Conservation (phyloP, 2,113 vertebrate species). For the Gulo gulo region DNA sequence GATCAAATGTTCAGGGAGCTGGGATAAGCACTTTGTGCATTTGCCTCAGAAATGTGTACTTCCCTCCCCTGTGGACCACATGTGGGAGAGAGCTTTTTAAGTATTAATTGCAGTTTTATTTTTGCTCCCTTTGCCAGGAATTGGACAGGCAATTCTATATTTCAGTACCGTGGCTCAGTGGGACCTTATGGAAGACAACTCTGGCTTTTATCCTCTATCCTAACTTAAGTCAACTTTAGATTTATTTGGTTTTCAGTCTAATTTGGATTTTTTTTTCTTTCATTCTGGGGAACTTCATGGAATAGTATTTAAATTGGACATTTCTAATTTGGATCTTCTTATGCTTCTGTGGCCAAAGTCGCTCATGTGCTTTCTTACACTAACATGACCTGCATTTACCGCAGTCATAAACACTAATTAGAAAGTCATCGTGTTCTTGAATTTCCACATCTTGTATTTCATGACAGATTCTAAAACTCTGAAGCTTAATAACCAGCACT, state of each 20-base stretch:
- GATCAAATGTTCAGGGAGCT: constrained; percentile 23
- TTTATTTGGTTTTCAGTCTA: constrained; percentile 6
- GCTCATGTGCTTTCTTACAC: neutral
- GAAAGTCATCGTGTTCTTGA: neutral
- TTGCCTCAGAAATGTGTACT: neutral
- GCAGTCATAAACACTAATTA: neutral
- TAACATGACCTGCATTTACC: neutral
- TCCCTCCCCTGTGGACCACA: neutral
- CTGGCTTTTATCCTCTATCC: neutral
- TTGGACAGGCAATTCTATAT: neutral
- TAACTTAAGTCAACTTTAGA: constrained; percentile 31
- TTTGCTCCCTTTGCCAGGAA: constrained; percentile 37
- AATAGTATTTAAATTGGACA: neutral
- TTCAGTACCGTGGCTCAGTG: neutral
- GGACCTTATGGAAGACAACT: neutral
- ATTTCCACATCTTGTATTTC: neutral
- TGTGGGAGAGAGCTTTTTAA: constrained; percentile 30
- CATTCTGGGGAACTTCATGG: neutral
- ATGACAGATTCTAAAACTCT: neutral
- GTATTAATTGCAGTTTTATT: constrained; percentile 23
- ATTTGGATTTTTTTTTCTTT: constrained; percentile 36
- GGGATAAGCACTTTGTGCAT: neutral
- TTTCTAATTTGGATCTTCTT: neutral
- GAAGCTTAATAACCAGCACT: neutral
- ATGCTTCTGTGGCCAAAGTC: neutral